phyloP scores from a whole-genome alignment of 2,888 invertebrate genomes.

The Syritta pipiens region DNA sequence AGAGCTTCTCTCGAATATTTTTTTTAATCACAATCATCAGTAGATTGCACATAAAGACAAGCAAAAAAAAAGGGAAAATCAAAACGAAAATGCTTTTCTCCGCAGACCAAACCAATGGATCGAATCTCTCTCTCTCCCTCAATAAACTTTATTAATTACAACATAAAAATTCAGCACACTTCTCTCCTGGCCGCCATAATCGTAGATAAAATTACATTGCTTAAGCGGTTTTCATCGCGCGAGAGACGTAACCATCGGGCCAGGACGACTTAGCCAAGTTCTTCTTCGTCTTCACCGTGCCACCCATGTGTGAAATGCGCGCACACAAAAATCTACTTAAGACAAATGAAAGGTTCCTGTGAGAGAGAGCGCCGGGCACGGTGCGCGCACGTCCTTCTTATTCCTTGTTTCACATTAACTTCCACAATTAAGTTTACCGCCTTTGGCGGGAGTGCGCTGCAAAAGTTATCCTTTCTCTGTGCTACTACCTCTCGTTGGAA shows the following conservation, averaged over 20 bases:
- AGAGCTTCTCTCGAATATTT: neutral
- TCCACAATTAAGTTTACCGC: conserved; percentile 57
- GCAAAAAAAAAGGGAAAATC: neutral
- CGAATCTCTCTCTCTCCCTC: conserved; percentile 21
- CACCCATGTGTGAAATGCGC: conserved; percentile 64
- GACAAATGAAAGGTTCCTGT: conserved; percentile 24
- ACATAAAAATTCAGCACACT: conserved; percentile 64
- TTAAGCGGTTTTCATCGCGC: conserved; percentile 44
- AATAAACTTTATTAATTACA: conserved; percentile 66
- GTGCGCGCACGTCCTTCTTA: neutral
- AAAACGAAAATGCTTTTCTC: conserved; percentile 21
- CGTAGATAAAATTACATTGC: conserved; percentile 63
- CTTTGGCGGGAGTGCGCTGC: conserved; percentile 17
- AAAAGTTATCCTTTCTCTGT: conserved; percentile 57
- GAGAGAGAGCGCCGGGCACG: neutral
- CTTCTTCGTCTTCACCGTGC: conserved; percentile 33
- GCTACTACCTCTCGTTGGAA: neutral
- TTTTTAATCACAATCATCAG: conserved; percentile 25
- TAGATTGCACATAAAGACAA: conserved; percentile 7
- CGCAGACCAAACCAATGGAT: no score
- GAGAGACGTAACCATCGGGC: neutral
- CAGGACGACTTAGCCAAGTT: conserved; percentile 16
- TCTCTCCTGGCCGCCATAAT: conserved; percentile 54
- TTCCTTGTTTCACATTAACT: conserved; percentile 55
- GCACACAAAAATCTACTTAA: conserved; percentile 44